phyloP scores from a whole-genome alignment of 1,140 invertebrate species.

The Apis dorsata region DNA sequence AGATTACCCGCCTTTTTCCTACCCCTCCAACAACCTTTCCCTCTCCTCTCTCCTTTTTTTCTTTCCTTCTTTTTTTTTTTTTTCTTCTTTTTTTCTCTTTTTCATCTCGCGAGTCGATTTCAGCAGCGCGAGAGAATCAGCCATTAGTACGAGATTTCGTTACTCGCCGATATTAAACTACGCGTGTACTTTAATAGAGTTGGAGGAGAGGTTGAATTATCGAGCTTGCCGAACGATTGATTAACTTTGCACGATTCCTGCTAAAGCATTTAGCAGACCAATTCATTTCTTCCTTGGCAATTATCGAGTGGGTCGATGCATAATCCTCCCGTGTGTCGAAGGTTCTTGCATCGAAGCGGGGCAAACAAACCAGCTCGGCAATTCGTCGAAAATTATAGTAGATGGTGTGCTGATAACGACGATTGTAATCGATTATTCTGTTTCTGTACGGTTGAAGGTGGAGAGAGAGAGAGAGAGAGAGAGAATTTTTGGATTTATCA shows the following conservation, averaged over 20 bases:
- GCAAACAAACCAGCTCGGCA: conserved; percentile 9
- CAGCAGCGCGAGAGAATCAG: background rate
- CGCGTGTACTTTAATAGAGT: background rate
- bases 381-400: conserved; percentile 24
- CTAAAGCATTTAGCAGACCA: background rate
- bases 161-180: conserved; percentile 16
- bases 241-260: background rate
- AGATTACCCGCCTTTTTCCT: background rate
- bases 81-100: no score
- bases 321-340: no score
- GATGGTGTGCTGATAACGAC: background rate
- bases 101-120: background rate
- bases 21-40: background rate
- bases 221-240: background rate
- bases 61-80: background rate
- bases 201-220: background rate
- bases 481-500: background rate
- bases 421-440: conserved; percentile 11
- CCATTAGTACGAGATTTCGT: background rate
- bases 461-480: no score
- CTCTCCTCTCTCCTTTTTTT: background rate
- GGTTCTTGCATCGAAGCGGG: background rate
- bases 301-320: conserved; percentile 28
- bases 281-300: conserved; percentile 24
- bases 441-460: background rate